phyloP scores from a whole-genome alignment of 2,888 invertebrate species.

The Chymomyza caudatula region DNA sequence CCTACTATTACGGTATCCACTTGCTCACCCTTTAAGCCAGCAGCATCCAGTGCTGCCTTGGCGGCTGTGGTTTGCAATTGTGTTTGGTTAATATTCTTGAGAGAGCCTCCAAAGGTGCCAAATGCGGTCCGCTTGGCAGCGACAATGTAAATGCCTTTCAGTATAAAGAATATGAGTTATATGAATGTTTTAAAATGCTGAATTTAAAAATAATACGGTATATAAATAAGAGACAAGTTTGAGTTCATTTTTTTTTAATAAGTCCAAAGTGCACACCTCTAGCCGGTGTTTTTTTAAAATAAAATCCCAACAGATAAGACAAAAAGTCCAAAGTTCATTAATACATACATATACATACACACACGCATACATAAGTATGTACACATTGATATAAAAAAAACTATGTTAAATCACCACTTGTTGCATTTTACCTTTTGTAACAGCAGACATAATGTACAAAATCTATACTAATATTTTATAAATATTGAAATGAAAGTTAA shows the following conservation, averaged over 20 bases:
- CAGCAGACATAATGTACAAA: conserved; percentile 67
- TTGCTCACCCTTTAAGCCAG: conserved; percentile 89
- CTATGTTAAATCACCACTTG: not conserved
- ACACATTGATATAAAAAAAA: not conserved
- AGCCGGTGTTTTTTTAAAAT: conserved; percentile 24
- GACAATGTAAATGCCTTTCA: conserved; percentile 90
- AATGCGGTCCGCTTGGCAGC: conserved; percentile 98
- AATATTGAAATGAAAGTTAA: not conserved
- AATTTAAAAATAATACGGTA: too few relatives aligned
- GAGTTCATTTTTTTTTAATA: conserved; percentile 30
- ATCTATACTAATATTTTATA: not conserved
- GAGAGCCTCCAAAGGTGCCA: conserved; percentile 94
- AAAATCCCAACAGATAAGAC: conserved; percentile 43
- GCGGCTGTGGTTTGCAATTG: conserved; percentile 90
- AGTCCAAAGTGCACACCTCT: conserved; percentile 40
- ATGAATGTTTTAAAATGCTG: conserved; percentile 33
- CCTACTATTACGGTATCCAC: conserved; percentile 95
- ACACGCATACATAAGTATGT: not conserved
- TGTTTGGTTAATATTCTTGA: conserved; percentile 85
- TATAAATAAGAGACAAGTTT: too few relatives aligned
- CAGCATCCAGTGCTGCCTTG: conserved; percentile 87
- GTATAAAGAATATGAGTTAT: not conserved
- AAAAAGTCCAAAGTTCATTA: conserved; percentile 66
- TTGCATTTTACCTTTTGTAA: conserved; percentile 66
- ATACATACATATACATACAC: not conserved